Percentiles rank a stretch among this genome's conserved stretches.
Conservation (phyloP, 2,797 vertebrate species). For the Borostomias antarcticus region DNA sequence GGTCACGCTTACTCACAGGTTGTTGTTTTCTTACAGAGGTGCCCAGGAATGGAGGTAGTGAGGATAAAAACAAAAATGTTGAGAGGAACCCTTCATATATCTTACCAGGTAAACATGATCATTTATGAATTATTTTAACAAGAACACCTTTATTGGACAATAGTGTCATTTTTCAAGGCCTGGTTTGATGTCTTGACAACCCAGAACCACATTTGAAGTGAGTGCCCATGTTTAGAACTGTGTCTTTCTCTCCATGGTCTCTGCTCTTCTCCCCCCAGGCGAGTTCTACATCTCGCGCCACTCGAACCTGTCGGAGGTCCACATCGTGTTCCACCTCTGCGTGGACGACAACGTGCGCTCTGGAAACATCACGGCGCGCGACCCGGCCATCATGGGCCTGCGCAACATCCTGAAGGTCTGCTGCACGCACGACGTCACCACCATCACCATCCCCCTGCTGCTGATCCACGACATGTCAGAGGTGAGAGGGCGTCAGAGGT, state of each 20-base stretch:
- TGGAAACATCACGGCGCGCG: conserved; percentile 90
- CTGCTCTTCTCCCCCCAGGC: conserved; percentile 69
- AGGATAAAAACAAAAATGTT: conserved; percentile 88
- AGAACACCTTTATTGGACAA: background rate
- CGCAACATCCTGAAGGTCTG: conserved; percentile 99
- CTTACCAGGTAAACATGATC: conserved; percentile 81
- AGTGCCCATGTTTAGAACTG: background rate
- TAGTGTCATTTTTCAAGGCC: too few species aligned
- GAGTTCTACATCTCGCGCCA: conserved; percentile 97
- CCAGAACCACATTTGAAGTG: too few species aligned
- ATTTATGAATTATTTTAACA: background rate
- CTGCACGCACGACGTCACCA: conserved; percentile 95
- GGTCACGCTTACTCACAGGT: background rate
- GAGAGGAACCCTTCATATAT: conserved; percentile 93
- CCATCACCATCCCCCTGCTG: conserved; percentile 91
- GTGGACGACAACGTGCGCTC: conserved; percentile 95
- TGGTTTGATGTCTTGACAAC: too few species aligned
- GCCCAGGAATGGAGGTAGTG: conserved; percentile 74
- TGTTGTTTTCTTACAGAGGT: conserved; percentile 56
- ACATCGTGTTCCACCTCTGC: conserved; percentile 94
- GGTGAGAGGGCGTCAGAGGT: conserved; percentile 69
- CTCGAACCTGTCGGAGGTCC: conserved; percentile 96
- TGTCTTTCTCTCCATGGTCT: background rate
- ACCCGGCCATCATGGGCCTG: conserved; percentile 97
- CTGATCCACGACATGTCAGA: conserved; percentile 98